A percentile compares a stretch with the other conserved stretches of the same genome.
phyloP scores from a whole-genome alignment of 2,888 invertebrate genomes.

The Beris chalybata region DNA sequence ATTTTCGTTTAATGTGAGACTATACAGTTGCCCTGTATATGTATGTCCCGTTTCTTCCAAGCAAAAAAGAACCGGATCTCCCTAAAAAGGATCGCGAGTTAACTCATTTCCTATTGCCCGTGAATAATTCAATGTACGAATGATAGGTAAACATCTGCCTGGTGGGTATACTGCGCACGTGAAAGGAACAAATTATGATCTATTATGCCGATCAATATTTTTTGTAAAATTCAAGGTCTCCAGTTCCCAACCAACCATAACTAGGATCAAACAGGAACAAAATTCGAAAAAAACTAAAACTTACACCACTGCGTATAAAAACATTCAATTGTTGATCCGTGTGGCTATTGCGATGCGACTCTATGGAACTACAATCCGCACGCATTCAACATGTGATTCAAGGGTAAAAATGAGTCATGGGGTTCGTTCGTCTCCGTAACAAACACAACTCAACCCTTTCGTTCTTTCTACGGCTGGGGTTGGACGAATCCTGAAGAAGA shows the following conservation, averaged over 20 bases:
- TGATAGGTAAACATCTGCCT: conserved; percentile 22
- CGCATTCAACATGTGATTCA: conserved; percentile 20
- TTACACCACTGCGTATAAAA: background rate
- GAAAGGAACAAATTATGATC: conserved; percentile 10
- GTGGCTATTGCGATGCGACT: background rate
- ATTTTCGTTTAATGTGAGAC: too few relatives aligned
- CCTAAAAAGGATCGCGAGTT: background rate
- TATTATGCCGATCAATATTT: conserved; percentile 3
- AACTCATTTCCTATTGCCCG: conserved; percentile 14
- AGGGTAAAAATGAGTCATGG: conserved; percentile 9
- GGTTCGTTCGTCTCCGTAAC: background rate
- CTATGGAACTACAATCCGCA: conserved; percentile 6
- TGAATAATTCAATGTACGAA: conserved; percentile 8
- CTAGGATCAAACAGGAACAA: conserved; percentile 3
- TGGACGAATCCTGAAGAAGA: background rate
- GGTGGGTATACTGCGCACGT: background rate
- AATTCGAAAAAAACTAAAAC: background rate
- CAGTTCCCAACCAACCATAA: background rate
- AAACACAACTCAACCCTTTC: too few relatives aligned
- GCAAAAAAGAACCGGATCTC: too few relatives aligned
- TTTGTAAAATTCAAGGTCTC: background rate
- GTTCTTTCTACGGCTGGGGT: background rate
- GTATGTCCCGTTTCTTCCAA: too few relatives aligned
- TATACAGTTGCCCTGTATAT: too few relatives aligned
- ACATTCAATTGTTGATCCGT: conserved; percentile 21